phyloP scores from a whole-genome alignment of 64 coral and sea anemone genomes.

The Actinia tenebrosa region DNA sequence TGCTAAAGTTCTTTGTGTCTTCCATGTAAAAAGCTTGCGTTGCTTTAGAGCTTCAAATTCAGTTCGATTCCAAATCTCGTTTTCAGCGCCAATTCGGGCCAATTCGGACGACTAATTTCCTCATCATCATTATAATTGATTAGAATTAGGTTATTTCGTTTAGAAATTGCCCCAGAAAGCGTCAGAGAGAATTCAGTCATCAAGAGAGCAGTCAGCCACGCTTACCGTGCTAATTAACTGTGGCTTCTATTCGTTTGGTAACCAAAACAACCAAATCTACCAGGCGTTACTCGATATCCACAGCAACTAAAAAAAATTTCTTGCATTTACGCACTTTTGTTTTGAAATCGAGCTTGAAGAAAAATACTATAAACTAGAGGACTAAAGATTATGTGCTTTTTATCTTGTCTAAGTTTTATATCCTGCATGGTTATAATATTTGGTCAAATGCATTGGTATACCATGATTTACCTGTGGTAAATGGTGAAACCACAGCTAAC shows the following conservation, averaged over 20 bases:
- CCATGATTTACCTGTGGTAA: not conserved
- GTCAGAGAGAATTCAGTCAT: not conserved
- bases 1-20: slow-evolving; percentile 24
- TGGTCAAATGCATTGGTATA: not conserved
- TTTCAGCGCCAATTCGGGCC: not conserved
- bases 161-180: not conserved
- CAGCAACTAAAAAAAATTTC: not conserved
- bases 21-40: not conserved
- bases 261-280: slow-evolving; percentile 26
- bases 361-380: too few relatives aligned
- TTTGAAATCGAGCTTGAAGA: too few relatives aligned
- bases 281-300: slow-evolving; percentile 13
- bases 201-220: not conserved
- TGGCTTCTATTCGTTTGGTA: slow-evolving; percentile 8
- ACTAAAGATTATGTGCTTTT: too few relatives aligned
- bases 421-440: not conserved
- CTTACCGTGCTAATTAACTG: not conserved
- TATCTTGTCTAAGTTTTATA: too few relatives aligned
- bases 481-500: not conserved
- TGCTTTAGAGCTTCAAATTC: not conserved
- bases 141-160: slow-evolving; percentile 3
- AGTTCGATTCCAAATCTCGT: not conserved
- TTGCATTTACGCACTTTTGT: too few relatives aligned
- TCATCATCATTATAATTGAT: slow-evolving; percentile 6
- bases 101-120: not conserved